Percentiles rank a stretch among this genome's conserved stretches.
phyloP scores from a whole-genome alignment of 2,797 vertebrate species.

The Heterohyrax brucei region DNA sequence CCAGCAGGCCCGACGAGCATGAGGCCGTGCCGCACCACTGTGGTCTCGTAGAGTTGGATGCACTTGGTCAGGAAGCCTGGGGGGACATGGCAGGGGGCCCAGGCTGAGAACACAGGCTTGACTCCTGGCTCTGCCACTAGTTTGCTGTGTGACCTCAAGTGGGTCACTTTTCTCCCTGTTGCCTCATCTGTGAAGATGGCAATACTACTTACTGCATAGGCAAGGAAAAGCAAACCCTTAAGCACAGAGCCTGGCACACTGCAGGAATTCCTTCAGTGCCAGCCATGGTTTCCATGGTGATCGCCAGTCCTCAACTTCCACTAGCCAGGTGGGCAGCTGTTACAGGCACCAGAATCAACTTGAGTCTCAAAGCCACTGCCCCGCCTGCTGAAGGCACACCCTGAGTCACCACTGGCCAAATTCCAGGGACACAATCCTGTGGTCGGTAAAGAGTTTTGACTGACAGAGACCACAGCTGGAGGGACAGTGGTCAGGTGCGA shows the following conservation, averaged over 20 bases:
- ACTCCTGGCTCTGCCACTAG: not conserved
- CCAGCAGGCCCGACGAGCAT: conserved; percentile 97
- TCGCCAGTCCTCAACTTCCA: not conserved
- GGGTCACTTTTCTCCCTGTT: not conserved
- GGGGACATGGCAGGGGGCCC: conserved; percentile 32
- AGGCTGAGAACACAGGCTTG: not conserved
- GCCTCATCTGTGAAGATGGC: not conserved
- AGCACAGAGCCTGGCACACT: not conserved
- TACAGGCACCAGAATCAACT: not conserved
- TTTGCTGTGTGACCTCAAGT: not conserved
- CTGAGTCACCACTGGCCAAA: not conserved
- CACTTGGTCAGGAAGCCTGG: conserved; percentile 96
- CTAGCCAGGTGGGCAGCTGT: not conserved
- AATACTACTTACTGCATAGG: not conserved
- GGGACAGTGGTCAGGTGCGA: not conserved
- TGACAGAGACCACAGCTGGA: not conserved
- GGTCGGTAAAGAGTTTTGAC: not conserved
- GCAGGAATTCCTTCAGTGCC: not conserved
- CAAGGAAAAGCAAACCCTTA: not conserved
- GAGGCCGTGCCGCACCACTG: conserved; percentile 95
- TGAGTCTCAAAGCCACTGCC: not conserved
- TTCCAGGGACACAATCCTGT: not conserved
- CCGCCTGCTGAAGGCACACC: not conserved
- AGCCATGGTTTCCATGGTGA: not conserved
- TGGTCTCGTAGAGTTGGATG: conserved; percentile 97